These are phyloP conservation scores for Bugula neritina DNA, from an alignment of 2,888 invertebrate genomes.

Conservation along the genomic window DNA sequence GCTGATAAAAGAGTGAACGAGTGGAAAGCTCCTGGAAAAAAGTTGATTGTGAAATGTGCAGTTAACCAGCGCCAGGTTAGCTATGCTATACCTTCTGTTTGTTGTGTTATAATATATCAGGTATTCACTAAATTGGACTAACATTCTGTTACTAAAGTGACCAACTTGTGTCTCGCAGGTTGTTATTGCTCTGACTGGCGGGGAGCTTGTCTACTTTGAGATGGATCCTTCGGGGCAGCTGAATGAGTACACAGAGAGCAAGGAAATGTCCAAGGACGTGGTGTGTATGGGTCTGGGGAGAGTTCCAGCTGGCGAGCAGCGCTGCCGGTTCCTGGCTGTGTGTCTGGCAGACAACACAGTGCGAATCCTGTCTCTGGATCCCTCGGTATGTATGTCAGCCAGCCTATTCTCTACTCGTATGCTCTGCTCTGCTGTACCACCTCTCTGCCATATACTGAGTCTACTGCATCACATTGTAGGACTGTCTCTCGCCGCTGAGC, in stretches of 20 bases:
- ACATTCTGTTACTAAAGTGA: not conserved
- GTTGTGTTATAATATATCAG: not conserved
- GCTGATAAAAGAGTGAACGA: constrained; percentile 97
- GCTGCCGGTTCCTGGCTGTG: constrained; percentile 91
- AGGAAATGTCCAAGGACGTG: constrained; percentile 92
- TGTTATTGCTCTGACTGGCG: constrained; percentile 92
- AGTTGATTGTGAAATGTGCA: constrained; percentile 92
- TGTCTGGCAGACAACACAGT: constrained; percentile 94
- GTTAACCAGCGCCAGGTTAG: constrained; percentile 83
- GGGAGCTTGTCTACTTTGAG: constrained; percentile 97
- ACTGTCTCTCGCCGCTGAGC: constrained; percentile 87
- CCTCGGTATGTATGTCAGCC: constrained; percentile 64
- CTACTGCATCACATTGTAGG: too few relatives aligned
- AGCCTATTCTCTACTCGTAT: too few relatives aligned
- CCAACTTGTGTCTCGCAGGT: constrained; percentile 56
- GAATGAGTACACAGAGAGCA: constrained; percentile 95
- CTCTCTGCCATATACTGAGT: too few relatives aligned
- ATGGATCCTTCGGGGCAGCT: constrained; percentile 97
- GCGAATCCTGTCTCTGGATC: constrained; percentile 92
- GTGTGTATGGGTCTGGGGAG: constrained; percentile 96
- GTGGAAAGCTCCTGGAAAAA: constrained; percentile 97
- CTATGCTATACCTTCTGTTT: not conserved
- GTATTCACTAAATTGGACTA: not conserved
- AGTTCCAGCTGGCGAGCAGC: constrained; percentile 87
- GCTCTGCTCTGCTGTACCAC: too few relatives aligned